Evolutionary conservation across 1,140 invertebrate species (phyloP), one percentile per base, ranked within the genome.

Genomic region (Xylocopa sonorina): DNA sequence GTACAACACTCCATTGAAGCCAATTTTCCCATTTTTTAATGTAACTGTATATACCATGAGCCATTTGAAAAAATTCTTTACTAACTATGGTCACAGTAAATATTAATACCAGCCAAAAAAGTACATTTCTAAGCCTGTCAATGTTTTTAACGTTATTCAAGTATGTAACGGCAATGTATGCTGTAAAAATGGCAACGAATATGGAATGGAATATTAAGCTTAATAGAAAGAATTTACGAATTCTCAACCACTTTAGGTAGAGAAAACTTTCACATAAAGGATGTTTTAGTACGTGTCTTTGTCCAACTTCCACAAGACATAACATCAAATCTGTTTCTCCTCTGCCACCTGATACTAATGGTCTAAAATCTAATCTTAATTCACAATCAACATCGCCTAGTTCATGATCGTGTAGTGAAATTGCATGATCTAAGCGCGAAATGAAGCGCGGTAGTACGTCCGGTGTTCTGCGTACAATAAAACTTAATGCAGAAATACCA

Each of bases 381-480:
- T 97, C 96, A 77, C 97, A 97, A 87, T 97, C 97, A 0, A 97
- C 95, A 76, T 97, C 96, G 0, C 96, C 96, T 1, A 97, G 93
- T 87, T 97, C 96, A 85, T 97, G 96, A 79, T 97, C 96, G 79
- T 96, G 96, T 2, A 97, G 92, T 69, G 95, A 95, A 21, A 97
- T 96, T 0, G 96, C 95, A 55, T 95, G 94, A 86, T 97, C 96
- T n/a, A 97, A 93, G 77, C 96, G 95, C 2, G 94, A 91, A 21
- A 96, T 91, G 68, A 97, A 95, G 72, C 93, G 94, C 1, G 96
- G 95, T 34, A 97, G 93, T 0, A 97, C 95, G 78, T 97, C 96
- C 0, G 97, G 96, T 0, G 96, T 97, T 80, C 96, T 94, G 21
- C 96, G 94, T 16, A 97, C 95, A 43, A 98, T 97, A 72, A 97